These are phyloP conservation scores for Cydia fagiglandana DNA, from an alignment of 1,140 invertebrate genomes.

Conservation along the genomic window DNA sequence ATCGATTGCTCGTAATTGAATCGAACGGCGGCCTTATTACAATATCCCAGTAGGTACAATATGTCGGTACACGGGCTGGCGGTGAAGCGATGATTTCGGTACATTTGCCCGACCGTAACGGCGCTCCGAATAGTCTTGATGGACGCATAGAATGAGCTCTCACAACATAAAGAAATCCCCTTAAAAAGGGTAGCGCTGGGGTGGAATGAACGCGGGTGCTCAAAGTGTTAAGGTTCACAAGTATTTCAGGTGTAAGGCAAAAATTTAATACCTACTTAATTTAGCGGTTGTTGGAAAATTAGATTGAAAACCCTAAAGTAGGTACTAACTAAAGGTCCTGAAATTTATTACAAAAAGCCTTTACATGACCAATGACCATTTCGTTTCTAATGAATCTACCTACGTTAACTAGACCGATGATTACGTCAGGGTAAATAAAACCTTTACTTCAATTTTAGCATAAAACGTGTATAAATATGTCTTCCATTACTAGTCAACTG, in stretches of 20 bases:
- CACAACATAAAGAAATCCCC: constrained; percentile 80
- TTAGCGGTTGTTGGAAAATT: too few relatives aligned
- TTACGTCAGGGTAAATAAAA: too few relatives aligned
- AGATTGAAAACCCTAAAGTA: too few relatives aligned
- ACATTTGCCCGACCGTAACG: constrained; percentile 78
- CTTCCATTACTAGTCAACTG: too few relatives aligned
- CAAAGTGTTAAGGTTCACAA: constrained; percentile 42
- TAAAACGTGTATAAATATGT: too few relatives aligned
- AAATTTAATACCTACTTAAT: too few relatives aligned
- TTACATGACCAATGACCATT: neutral
- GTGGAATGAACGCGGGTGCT: constrained; percentile 57
- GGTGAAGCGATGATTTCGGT: constrained; percentile 78
- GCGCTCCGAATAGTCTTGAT: constrained; percentile 75
- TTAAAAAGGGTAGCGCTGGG: constrained; percentile 77
- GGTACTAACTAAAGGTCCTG: too few relatives aligned
- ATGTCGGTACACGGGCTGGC: constrained; percentile 63
- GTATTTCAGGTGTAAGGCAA: too few relatives aligned
- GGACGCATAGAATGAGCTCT: constrained; percentile 78
- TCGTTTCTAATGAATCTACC: neutral
- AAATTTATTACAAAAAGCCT: too few relatives aligned
- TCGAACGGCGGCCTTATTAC: constrained; percentile 51
- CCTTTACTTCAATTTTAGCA: too few relatives aligned
- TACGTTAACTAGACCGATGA: too few relatives aligned
- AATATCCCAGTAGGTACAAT: constrained; percentile 67
- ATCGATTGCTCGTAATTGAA: constrained; percentile 49